These are phyloP conservation scores for Oxyura jamaicensis DNA, from an alignment of 2,113 vertebrate genomes.

Conservation along the genomic window DNA sequence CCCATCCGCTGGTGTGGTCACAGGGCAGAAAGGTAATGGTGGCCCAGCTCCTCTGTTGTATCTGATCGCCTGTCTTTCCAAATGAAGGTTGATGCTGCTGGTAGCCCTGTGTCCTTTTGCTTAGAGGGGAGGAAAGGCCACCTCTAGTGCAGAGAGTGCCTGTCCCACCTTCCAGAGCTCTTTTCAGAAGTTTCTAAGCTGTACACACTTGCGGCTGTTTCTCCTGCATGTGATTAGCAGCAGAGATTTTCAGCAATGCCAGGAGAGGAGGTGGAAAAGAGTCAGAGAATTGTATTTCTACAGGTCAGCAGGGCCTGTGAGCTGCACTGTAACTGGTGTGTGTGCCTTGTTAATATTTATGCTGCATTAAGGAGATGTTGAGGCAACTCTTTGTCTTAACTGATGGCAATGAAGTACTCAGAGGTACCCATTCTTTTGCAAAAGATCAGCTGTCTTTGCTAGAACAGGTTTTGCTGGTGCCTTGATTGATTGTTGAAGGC, in stretches of 20 bases:
- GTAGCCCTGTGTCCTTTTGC: slow-evolving; percentile 15
- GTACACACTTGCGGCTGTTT: neutral
- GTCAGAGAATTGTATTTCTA: neutral
- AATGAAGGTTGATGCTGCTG: neutral
- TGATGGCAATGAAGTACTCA: neutral
- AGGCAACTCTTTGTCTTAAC: neutral
- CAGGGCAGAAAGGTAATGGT: neutral
- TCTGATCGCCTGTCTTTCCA: neutral
- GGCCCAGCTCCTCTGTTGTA: neutral
- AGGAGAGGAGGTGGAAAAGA: neutral
- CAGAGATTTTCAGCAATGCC: neutral
- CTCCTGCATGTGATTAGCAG: neutral
- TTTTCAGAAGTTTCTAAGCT: neutral
- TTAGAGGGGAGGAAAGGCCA: neutral
- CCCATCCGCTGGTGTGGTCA: neutral
- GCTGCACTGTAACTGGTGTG: neutral
- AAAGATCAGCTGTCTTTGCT: neutral
- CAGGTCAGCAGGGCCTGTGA: neutral
- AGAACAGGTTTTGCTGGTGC: slow-evolving; percentile 28
- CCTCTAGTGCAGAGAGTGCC: neutral
- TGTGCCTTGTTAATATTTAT: slow-evolving; percentile 17
- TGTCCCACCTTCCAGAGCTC: neutral
- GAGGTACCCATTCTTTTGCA: neutral
- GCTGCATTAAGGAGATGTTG: neutral
- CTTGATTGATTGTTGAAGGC: slow-evolving; percentile 33